These are phyloP conservation scores for Nowickia ferox DNA, from an alignment of 2,888 invertebrate genomes.

Conservation along the genomic window DNA sequence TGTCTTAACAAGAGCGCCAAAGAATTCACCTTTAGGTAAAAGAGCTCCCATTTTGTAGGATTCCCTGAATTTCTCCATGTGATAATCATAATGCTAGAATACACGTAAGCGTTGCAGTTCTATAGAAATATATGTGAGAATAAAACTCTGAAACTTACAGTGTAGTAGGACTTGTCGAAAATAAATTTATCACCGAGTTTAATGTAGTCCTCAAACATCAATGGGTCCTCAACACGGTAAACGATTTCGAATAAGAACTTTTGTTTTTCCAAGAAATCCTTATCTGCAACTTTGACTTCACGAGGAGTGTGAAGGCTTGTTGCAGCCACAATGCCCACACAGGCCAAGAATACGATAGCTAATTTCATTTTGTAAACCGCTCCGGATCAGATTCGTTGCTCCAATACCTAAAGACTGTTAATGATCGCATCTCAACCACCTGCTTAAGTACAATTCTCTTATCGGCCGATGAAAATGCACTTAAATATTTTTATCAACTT, in stretches of 20 bases:
- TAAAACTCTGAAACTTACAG: slow-evolving; percentile 55
- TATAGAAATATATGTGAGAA: not conserved
- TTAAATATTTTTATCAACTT: slow-evolving; percentile 18
- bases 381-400: slow-evolving; percentile 69
- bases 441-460: slow-evolving; percentile 58
- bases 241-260: slow-evolving; percentile 74
- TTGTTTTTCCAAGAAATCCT: slow-evolving; percentile 30
- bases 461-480: slow-evolving; percentile 31
- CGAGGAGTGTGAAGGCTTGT: slow-evolving; percentile 66
- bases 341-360: slow-evolving; percentile 74
- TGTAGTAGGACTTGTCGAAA: slow-evolving; percentile 76
- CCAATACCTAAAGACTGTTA: slow-evolving; percentile 73
- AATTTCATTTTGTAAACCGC: slow-evolving; percentile 74
- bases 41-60: slow-evolving; percentile 80
- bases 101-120: not conserved
- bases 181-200: slow-evolving; percentile 83
- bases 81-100: slow-evolving; percentile 72
- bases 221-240: slow-evolving; percentile 64
- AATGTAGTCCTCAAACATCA: slow-evolving; percentile 77
- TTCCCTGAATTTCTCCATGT: slow-evolving; percentile 75
- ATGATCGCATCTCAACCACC: not conserved
- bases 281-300: slow-evolving; percentile 76
- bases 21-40: slow-evolving; percentile 84
- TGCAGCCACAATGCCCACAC: slow-evolving; percentile 73
- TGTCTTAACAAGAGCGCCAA: slow-evolving; percentile 83